Evolutionary conservation across 2,888 invertebrate species (phyloP).

Genomic region (Acrobasis consociella): DNA sequence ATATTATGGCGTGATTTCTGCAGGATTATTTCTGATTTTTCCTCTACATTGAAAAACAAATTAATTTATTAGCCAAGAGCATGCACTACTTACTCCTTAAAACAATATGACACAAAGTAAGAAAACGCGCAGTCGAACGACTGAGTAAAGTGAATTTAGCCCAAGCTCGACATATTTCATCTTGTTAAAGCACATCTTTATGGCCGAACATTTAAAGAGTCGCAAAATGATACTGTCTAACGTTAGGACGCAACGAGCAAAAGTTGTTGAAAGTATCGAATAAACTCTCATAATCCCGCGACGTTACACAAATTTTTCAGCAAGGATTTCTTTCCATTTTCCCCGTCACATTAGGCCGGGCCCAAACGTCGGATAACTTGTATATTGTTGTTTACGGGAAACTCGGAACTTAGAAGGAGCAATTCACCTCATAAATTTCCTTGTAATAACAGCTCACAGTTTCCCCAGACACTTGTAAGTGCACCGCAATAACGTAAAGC

Average conservation of each 20-base stretch:
- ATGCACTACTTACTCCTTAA: neutral
- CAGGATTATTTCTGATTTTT: slow-evolving; percentile 20
- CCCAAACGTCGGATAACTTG: slow-evolving; percentile 72
- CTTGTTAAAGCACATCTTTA: slow-evolving; percentile 30
- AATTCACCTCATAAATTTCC: slow-evolving; percentile 77
- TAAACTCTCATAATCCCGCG: slow-evolving; percentile 59
- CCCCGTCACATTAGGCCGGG: slow-evolving; percentile 63
- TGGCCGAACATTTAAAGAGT: slow-evolving; percentile 29
- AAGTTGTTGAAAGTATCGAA: slow-evolving; percentile 49
- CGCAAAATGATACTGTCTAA: slow-evolving; percentile 32
- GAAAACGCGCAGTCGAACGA: slow-evolving; percentile 3
- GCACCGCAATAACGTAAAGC: slow-evolving; percentile 67
- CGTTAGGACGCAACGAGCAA: slow-evolving; percentile 38
- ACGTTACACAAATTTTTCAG: slow-evolving; percentile 60
- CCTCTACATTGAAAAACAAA: slow-evolving; percentile 21
- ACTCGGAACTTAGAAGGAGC: slow-evolving; percentile 71
- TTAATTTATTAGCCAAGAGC: no score
- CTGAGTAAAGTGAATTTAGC: slow-evolving; percentile 2
- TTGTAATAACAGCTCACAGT: slow-evolving; percentile 78
- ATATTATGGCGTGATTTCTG: slow-evolving; percentile 55
- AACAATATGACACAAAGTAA: slow-evolving; percentile 18
- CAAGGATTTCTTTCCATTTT: slow-evolving; percentile 62
- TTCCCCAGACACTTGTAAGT: slow-evolving; percentile 77
- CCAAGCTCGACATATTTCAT: slow-evolving; percentile 21
- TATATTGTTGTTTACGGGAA: slow-evolving; percentile 78